Percentiles rank a stretch among this genome's conserved stretches.
These are phyloP conservation scores for Meleagris gallopavo DNA, from an alignment of 2,113 vertebrate species.

Conservation along the genomic window DNA sequence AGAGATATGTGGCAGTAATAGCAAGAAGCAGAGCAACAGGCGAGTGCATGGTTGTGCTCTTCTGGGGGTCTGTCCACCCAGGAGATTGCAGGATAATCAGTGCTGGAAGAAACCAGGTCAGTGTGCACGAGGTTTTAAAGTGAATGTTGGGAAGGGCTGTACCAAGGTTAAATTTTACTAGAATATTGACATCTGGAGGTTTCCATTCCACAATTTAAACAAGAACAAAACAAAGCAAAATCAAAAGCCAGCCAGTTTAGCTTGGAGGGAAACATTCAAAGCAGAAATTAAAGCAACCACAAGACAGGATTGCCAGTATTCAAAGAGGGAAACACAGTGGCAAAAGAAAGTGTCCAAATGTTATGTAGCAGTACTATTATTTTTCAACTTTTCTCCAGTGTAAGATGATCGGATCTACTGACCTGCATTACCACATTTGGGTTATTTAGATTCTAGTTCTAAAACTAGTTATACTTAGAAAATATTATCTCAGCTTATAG, in stretches of 20 bases:
- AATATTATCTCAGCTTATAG: not conserved
- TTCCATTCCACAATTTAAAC: conserved; percentile 44
- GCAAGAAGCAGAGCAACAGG: not conserved
- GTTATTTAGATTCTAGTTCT: not conserved
- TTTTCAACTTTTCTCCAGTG: conserved; percentile 2
- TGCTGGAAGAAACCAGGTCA: not conserved
- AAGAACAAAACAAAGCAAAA: conserved; percentile 57
- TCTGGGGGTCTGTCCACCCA: not conserved
- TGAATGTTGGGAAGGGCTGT: not conserved
- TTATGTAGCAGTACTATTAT: not conserved
- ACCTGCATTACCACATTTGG: not conserved
- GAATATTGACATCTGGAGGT: conserved; percentile 62
- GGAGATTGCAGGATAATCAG: not conserved
- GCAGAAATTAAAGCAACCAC: conserved; percentile 62
- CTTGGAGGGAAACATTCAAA: conserved; percentile 60
- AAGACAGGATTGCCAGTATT: conserved; percentile 36
- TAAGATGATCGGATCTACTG: not conserved
- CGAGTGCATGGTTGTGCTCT: not conserved
- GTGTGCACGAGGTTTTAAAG: conserved; percentile 28
- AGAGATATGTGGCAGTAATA: not conserved
- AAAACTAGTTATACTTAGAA: not conserved
- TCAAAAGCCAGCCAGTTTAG: conserved; percentile 47
- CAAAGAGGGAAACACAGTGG: conserved; percentile 20
- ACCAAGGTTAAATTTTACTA: conserved; percentile 49
- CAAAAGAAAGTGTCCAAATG: conserved; percentile 1